These are phyloP conservation scores for Ptychobarbus kaznakovi DNA, from an alignment of 2,797 vertebrate species.

Conservation along the genomic window DNA sequence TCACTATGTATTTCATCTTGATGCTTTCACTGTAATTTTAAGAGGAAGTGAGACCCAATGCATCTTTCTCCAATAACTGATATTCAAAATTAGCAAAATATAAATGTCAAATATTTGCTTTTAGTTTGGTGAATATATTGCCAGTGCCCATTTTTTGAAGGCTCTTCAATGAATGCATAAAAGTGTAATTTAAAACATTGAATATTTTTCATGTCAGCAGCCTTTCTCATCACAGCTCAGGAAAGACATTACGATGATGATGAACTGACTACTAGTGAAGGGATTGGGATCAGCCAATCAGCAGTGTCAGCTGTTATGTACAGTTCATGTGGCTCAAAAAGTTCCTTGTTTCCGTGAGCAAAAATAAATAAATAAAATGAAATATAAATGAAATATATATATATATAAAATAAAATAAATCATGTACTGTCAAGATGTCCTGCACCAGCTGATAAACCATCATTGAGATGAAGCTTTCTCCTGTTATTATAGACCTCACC, in stretches of 20 bases:
- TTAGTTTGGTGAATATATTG: not conserved
- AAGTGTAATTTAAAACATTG: not conserved
- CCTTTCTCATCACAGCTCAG: not conserved
- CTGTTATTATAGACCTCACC: not conserved
- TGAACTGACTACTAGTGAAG: no score
- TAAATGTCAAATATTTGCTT: not conserved
- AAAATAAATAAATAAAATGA: not conserved
- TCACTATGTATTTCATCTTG: not conserved
- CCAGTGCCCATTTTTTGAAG: not conserved
- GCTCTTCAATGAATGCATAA: not conserved
- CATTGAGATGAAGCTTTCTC: not conserved
- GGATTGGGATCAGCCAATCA: not conserved
- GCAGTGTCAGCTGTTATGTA: not conserved
- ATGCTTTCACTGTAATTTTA: not conserved
- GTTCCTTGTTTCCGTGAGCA: not conserved
- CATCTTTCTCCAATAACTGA: not conserved
- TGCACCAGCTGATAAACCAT: not conserved
- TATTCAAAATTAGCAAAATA: not conserved
- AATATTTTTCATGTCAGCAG: not conserved
- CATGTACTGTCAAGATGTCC: not conserved
- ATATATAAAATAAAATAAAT: not conserved
- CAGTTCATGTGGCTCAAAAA: not conserved
- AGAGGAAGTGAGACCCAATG: not conserved
- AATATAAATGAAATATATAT: no score
- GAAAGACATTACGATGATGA: not conserved